A percentile compares a stretch with the other conserved stretches of the same genome.
phyloP scores from a whole-genome alignment of 2,888 invertebrate genomes.

The Hyppa rectilinea region DNA sequence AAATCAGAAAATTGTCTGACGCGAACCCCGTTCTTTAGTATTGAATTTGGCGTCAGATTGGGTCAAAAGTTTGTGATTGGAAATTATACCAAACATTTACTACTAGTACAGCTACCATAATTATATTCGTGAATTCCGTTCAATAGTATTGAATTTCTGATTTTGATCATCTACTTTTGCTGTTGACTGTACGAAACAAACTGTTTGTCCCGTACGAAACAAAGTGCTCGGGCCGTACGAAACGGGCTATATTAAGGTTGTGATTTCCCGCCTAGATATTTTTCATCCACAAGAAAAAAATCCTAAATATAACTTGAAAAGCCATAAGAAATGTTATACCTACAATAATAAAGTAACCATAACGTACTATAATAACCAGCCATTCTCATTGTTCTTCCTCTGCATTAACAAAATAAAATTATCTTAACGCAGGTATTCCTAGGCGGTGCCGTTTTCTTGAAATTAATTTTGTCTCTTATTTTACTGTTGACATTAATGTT shows the following conservation, averaged over 20 bases:
- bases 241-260: not conserved
- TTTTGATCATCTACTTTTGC: too few relatives aligned
- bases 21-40: too few relatives aligned
- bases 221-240: not conserved
- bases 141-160: too few relatives aligned
- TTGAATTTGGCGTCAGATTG: too few relatives aligned
- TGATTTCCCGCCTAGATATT: not conserved
- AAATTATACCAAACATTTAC: too few relatives aligned
- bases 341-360: not conserved
- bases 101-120: too few relatives aligned
- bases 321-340: not conserved
- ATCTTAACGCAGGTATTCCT: slow-evolving; percentile 51
- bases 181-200: not conserved
- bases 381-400: slow-evolving; percentile 19
- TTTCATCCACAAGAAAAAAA: not conserved
- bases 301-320: not conserved
- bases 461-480: slow-evolving; percentile 66
- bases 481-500: slow-evolving; percentile 71
- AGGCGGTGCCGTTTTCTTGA: slow-evolving; percentile 44
- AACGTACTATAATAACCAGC: slow-evolving; percentile 17
- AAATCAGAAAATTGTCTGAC: too few relatives aligned
- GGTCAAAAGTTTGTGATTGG: too few relatives aligned
- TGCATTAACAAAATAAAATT: slow-evolving; percentile 60
- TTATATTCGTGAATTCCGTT: too few relatives aligned
- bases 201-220: too few relatives aligned